Conservation (phyloP, 2,113 vertebrate genomes). For the Poeciliopsis retropinna region DNA sequence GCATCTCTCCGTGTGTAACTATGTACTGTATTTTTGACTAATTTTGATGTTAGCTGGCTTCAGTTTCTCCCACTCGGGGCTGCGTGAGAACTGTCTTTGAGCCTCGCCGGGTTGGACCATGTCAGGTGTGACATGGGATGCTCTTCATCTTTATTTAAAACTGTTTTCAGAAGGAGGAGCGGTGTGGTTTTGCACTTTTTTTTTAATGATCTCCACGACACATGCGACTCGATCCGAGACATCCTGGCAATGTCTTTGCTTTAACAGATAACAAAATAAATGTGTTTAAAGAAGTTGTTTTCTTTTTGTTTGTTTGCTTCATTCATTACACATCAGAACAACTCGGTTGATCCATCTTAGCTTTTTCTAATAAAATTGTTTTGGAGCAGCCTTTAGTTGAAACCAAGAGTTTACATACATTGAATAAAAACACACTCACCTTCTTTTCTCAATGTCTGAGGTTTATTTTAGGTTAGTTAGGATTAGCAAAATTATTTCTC, state of each 20-base stretch:
- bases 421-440: no score
- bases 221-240: slow-evolving; percentile 74
- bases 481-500: no score
- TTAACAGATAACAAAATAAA: slow-evolving; percentile 79
- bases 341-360: slow-evolving; percentile 18
- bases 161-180: slow-evolving; percentile 75
- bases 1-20: slow-evolving; percentile 56
- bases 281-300: slow-evolving; percentile 56
- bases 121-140: slow-evolving; percentile 72
- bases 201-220: slow-evolving; percentile 70
- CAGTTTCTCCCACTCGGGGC: slow-evolving; percentile 65
- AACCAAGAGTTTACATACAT: not conserved
- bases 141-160: slow-evolving; percentile 81
- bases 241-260: slow-evolving; percentile 78
- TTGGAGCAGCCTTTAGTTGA: not conserved
- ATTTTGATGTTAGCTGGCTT: slow-evolving; percentile 63
- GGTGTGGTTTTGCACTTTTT: slow-evolving; percentile 83
- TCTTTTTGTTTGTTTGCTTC: slow-evolving; percentile 2
- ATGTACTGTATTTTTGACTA: slow-evolving; percentile 77
- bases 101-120: slow-evolving; percentile 68
- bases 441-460: no score
- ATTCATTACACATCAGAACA: not conserved
- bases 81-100: slow-evolving; percentile 74
- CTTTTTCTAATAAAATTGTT: not conserved
- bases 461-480: no score